Evolutionary conservation across 2,113 vertebrate species (phyloP), one percentile per base, ranked within the genome.

Genomic region (Okapia johnstoni): DNA sequence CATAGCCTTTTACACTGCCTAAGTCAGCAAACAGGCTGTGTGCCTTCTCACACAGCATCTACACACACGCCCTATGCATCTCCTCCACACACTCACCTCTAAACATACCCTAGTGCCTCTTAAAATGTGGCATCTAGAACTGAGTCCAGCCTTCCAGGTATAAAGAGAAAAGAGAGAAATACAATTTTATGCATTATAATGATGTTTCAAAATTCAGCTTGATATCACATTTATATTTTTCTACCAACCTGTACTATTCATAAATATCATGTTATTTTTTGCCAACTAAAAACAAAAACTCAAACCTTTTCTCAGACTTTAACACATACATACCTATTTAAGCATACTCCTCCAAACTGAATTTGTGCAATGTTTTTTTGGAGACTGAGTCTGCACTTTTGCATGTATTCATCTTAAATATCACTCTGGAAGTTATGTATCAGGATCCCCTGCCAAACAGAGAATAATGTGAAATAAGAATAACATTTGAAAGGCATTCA

Each of bases 381-480:
- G 40, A 73, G 52, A 79, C 52, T 19, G 21, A 93, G 14, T 52
- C 28, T 26, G 73, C 80, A 85, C 86, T 52, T 94, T 85, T 95
- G 90, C 70, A 84, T 80, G 48, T 91, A 48, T 66, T 63, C 23
- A 9, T 83, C 40, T 95, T 95, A 92, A 97, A 90, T 87, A 66
- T 33, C 73, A 89, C 28, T 96, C 80, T 94, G 40, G 63, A 96
- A 93, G 13, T 50, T 95, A 66, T 33, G 30, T 50, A 54, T 48
- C 10, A 85, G 40, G 40, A 94, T 6, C 30, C 43, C 23, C 84
- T 87, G 80, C n/a, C 89, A 92, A 81, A 89, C 55, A 66, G 40
- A 96, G 86, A 92, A 83, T 48, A 93, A 30, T 86, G 17, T 92
- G n/a, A 95, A 96, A 86, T 90, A 50, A 97, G 30, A 88, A 81